Evolutionary conservation across 2,797 vertebrate species (phyloP), one percentile per base, ranked within the genome.

Genomic region (Jordanella pulchra): DNA sequence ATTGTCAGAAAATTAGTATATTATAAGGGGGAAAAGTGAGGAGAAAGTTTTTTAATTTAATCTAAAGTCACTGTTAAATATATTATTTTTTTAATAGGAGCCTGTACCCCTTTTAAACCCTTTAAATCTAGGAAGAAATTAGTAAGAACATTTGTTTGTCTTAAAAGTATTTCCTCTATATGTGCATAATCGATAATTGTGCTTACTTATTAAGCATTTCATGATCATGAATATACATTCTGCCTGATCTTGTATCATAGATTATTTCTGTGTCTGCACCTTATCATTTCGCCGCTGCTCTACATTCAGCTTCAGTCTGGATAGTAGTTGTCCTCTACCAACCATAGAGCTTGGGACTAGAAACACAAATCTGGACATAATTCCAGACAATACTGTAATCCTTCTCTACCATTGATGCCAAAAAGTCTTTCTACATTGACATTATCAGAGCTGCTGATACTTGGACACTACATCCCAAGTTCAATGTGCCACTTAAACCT

Each of bases 1-100:
- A 69, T 67, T 51, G 50, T 65, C 44, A 71, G 71, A 39, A 69
- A 75, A 69, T 51, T 54, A 67, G 72, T 77, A 86, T 81, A 72
- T 74, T 44, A 72, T 75, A 69, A 71, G 72, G 67, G n/a, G 76
- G 53, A 45, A 75, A 28, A 15, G 27, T n/a, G 47, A 47, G 72
- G 53, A 74, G 30, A 69, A 51, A 42, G 13, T 25, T 42, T 35
- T n/a, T 7, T 39, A 39, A 39, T 39, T 65, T 53, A 6, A 66
- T 65, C 81, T 78, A 25, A 45, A 63, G 78, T 69, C 42, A 7
- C 25, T 42, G 64, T 71, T 66, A 47, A 74, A 70, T 53, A 55
- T 18, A 65, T 71, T 28, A 39, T 35, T 23, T 76, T 73, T 66
- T 70, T 73, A 48, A 65, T 32, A 4, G 23, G 77, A 64, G 2